Evolutionary conservation across 2,888 invertebrate species (phyloP).

Genomic region (Diplazon laetatorius): DNA sequence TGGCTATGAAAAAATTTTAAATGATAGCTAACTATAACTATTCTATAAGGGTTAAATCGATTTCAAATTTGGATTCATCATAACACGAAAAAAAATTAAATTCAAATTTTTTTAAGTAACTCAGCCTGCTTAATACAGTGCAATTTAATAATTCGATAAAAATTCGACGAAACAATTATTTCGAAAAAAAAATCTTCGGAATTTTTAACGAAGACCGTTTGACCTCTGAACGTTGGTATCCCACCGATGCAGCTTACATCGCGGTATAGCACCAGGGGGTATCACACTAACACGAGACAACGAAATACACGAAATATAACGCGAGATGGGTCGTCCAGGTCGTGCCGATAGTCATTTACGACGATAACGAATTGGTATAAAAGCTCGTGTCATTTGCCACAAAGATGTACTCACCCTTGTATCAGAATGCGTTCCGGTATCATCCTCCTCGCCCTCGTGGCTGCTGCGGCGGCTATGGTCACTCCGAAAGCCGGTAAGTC

Average conservation of each 20-base stretch:
- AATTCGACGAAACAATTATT: no score
- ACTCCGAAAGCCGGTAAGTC: conserved; percentile 78
- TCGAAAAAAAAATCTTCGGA: background rate
- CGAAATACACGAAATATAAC: conserved; percentile 21
- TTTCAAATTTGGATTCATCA: no score
- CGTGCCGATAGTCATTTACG: conserved; percentile 73
- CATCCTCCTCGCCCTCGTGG: conserved; percentile 78
- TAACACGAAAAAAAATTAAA: no score
- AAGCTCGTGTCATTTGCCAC: conserved; percentile 68
- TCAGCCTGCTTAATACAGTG: no score
- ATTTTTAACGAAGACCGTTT: background rate
- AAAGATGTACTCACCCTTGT: conserved; percentile 75
- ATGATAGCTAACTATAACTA: no score
- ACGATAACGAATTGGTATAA: conserved; percentile 79
- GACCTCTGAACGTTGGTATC: conserved; percentile 49
- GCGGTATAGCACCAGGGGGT: conserved; percentile 37
- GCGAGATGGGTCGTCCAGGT: conserved; percentile 73
- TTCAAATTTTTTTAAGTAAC: no score
- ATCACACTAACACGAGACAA: conserved; percentile 43
- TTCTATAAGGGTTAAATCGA: no score
- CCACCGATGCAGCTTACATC: background rate
- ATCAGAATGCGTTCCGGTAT: conserved; percentile 79
- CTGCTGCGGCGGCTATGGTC: conserved; percentile 75
- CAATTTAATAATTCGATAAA: no score
- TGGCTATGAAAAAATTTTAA: no score